Evolutionary conservation across 2,888 invertebrate genomes (phyloP).

Genomic region (Amiota minor): DNA sequence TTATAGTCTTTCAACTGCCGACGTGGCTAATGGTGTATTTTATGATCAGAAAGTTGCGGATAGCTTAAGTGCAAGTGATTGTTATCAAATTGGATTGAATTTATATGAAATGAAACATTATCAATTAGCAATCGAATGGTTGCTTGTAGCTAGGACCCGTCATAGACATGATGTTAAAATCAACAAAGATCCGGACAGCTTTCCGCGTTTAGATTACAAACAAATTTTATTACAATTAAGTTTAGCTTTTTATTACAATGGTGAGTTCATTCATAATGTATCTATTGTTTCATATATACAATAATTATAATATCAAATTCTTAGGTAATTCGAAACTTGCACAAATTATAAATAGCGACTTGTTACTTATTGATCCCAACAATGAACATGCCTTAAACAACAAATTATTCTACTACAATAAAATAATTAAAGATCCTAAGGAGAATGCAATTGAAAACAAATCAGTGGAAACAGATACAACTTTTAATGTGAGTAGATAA

Average conservation of each 20-base stretch:
- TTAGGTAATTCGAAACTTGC: conserved; percentile 56
- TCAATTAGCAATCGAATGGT: conserved; percentile 56
- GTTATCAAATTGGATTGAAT: conserved; percentile 50
- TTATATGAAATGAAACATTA: conserved; percentile 42
- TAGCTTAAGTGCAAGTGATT: conserved; percentile 55
- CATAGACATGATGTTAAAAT: background rate
- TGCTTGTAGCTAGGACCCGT: conserved; percentile 47
- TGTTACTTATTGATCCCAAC: conserved; percentile 47
- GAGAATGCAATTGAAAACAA: background rate
- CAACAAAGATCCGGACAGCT: background rate
- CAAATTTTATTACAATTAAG: conserved; percentile 49
- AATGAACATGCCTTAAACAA: conserved; percentile 44
- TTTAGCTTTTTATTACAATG: conserved; percentile 33
- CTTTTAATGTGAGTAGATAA: background rate
- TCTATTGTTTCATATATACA: background rate
- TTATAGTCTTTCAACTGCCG: conserved; percentile 85
- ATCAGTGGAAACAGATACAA: background rate
- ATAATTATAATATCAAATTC: background rate
- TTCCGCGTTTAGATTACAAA: conserved; percentile 39
- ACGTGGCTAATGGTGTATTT: conserved; percentile 85
- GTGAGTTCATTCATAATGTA: conserved; percentile 12
- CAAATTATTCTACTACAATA: conserved; percentile 27
- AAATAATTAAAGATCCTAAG: conserved; percentile 32
- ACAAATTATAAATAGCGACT: conserved; percentile 48
- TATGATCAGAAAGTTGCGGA: conserved; percentile 79